Base-by-base conservation (phyloP, 2,888 invertebrate species). In the Tenthredo scrophulariae region DNA sequence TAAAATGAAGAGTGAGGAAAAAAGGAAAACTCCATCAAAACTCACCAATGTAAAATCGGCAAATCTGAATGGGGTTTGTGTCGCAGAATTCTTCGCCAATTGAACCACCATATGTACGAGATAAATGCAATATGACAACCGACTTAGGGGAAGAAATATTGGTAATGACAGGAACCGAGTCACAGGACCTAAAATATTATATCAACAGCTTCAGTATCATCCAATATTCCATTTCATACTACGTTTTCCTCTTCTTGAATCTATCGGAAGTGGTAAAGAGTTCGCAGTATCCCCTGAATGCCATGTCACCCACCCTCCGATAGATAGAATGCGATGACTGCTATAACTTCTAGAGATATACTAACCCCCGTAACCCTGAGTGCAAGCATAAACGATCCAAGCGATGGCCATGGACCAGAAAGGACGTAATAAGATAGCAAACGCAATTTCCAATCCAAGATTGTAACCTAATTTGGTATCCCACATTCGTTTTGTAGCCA, bases 341-440 rank as follows among this genome's bases (percentile, higher is more conserved):
- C 82, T 50, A 37, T 84, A 13, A 54, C 15, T 54, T 77, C 18
- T 33, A 22, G 2, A 26, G 22, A 46, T 67, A 46, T 67, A 75
- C 83, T 88, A 88, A 94, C 94, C 94, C 90, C 94, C 95, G 88
- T 94, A 92, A 43, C 94, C 94, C 75, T 93, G 91, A 29, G 92
- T 91, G 87, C 94, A 94, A 65, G 94, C 93, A 89, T 94, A 94
- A 77, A 95, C 93, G 7, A 95, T 92, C 95, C 95, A 95, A 58
- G 91, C 91, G 13, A 95, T 87, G 4, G 93, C 93, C 4, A 93
- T 83, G 1, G 93, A 92, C 95, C 95, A 95, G 15, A 92, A 91
- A 18, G 94, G 93, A 85, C 94, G 90, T 72, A 93, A 91, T 54
- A 94, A 87, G 4, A 94, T 91, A 65, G 94, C 90, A 88, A 94